These are phyloP conservation scores for Eucidaris tribuloides DNA, from an alignment of 35 echinoderm and acorn worm species.

Conservation along the genomic window DNA sequence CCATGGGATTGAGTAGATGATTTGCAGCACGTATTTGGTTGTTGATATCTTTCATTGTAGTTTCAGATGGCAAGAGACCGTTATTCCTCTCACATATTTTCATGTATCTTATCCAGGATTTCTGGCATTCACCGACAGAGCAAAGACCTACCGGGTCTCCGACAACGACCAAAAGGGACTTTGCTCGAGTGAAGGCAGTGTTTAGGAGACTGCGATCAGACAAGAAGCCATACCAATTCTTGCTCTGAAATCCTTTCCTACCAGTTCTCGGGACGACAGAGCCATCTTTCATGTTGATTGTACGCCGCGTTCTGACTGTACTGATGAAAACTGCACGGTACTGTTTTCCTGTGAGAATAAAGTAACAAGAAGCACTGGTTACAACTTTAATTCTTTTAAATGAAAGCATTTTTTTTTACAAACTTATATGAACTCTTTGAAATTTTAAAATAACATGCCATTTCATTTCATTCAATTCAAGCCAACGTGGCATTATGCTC, in stretches of 20 bases:
- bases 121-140: slow-evolving; percentile 77
- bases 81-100: slow-evolving; percentile 69
- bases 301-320: slow-evolving; percentile 62
- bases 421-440: no score
- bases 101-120: slow-evolving; percentile 80
- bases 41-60: slow-evolving; percentile 46
- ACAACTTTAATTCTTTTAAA: no score
- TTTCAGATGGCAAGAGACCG: slow-evolving; percentile 45
- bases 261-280: slow-evolving; percentile 45
- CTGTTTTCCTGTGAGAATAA: slow-evolving; percentile 71
- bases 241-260: slow-evolving; percentile 12
- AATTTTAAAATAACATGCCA: no score
- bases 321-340: slow-evolving; percentile 90
- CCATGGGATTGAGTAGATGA: slow-evolving; percentile 66
- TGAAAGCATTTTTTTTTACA: no score
- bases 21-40: slow-evolving; percentile 62
- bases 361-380: no score
- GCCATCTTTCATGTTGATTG: slow-evolving; percentile 55
- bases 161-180: slow-evolving; percentile 72
- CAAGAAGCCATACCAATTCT: slow-evolving; percentile 85
- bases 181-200: slow-evolving; percentile 83
- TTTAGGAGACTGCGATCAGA: slow-evolving; percentile 80
- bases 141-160: slow-evolving; percentile 87
- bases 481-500: no score
- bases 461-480: no score